Evolutionary conservation across 2,888 invertebrate species (phyloP), one percentile per base, ranked within the genome.

Genomic region (Lepidonotus clava): DNA sequence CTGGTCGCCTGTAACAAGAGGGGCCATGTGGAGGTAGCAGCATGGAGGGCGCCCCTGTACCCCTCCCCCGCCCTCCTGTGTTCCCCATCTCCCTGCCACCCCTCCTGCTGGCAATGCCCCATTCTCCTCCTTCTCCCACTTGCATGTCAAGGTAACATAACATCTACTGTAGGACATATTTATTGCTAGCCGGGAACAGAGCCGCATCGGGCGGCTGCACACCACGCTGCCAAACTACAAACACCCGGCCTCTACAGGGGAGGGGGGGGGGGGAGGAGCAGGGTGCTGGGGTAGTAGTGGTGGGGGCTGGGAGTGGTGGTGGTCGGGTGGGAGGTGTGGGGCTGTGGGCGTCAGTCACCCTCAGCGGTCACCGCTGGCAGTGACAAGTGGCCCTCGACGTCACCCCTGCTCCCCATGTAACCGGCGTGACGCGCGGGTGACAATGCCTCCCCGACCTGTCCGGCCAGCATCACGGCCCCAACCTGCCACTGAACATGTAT

Each of bases 81-180:
- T 61, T 11, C n/a, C n/a, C n/a, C n/a, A n/a, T n/a, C n/a, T n/a
- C n/a, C n/a, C n/a, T n/a, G n/a, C n/a, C n/a, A n/a, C n/a, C n/a
- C n/a, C n/a, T n/a, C n/a, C n/a, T n/a, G n/a, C n/a, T 46, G 24
- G 5, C 61, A 11, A 28, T 61, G 61, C 28, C 24, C 11, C 11
- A 46, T 6, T 46, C 8, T 46, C 46, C 46, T 46, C 46, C 46
- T 46, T 18, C 46, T 46, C 61, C 61, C 61, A n/a, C 11, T 61
- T 24, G 61, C 28, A 61, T 61, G 61, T 24, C 61, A 28, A 61
- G 61, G 61, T 61, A 61, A 61, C 61, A 61, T 61, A 61, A 61
- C 61, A 61, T 61, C n/a, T 11, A 61, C 24, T 61, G 14, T 28
- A 28, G 28, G 61, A 61, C 61, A 61, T 61, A 61, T 61, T 61